Evolutionary conservation across 2,888 invertebrate genomes (phyloP), one percentile per base, ranked within the genome.

Genomic region (Cancer borealis): DNA sequence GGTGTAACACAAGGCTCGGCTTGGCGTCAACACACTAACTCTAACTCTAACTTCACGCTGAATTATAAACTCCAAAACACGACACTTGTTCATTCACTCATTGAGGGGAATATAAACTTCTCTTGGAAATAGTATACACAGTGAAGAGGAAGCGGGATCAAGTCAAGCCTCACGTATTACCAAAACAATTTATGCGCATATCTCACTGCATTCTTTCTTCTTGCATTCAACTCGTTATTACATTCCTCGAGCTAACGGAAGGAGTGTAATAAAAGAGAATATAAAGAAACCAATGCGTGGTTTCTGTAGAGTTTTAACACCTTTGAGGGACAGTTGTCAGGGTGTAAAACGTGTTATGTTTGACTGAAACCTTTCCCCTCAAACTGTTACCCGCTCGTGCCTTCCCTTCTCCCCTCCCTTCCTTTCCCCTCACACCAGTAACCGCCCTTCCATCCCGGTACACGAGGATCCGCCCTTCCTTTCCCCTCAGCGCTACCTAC

Each of bases 361-460:
- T 79, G 79, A 79, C 79, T 30, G 79, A 30, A 30, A 79, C 79
- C 79, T 30, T 21, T 79, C 79, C 79, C 79, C 79, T 79, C 79
- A 30, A 10, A 30, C 79, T 54, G 26, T 17, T 6, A 49, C 30
- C 49, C 54, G 49, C 90, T 39, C 26, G 30, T 89, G 26, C 26
- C 89, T n/a, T 49, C 89, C 12, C 89, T 47, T n/a, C 12, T 12
- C 47, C 49, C 3, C 47, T 46, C 47, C 21, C 49, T 89, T 26
- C 21, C 47, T 46, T 88, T 46, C 49, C 46, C 46, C 45, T 45
- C 47, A 49, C 26, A 89, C 46, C n/a, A n/a, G 39, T 21, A 1
- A 1, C 30, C 5, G 90, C 45, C 88, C 39, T 88, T 39, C 45
- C 39, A 39, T 46, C 46, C 88, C 88, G 46, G 5, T 14, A 49